Percentiles rank a stretch among this genome's conserved stretches.
Evolutionary conservation across 2,797 vertebrate species (phyloP).

Genomic region (Enoplosus armatus): DNA sequence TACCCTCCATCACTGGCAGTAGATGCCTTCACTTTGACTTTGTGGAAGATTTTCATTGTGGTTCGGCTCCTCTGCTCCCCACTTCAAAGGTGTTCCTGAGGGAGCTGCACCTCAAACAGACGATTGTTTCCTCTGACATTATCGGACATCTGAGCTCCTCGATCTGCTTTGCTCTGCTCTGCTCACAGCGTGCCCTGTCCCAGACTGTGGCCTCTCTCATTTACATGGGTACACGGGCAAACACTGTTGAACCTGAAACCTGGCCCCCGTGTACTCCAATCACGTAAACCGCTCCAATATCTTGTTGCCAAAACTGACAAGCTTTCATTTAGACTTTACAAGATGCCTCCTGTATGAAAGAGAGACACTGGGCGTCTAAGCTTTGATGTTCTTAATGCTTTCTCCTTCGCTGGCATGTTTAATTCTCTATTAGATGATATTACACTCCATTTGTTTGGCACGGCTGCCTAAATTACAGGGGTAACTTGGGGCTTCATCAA

Average conservation of each 20-base stretch:
- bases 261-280: slow-evolving; percentile 51
- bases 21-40: slow-evolving; percentile 45
- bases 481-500: slow-evolving; percentile 59
- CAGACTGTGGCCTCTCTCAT: slow-evolving; percentile 73
- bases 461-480: slow-evolving; percentile 61
- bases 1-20: slow-evolving; percentile 14
- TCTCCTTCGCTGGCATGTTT: slow-evolving; percentile 70
- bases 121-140: slow-evolving; percentile 78
- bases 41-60: slow-evolving; percentile 52
- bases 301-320: slow-evolving; percentile 77
- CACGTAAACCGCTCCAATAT: slow-evolving; percentile 66
- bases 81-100: slow-evolving; percentile 75
- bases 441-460: slow-evolving; percentile 59
- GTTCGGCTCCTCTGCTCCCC: slow-evolving; percentile 40
- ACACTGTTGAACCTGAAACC: slow-evolving; percentile 73
- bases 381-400: slow-evolving; percentile 79
- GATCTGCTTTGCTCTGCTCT: slow-evolving; percentile 30
- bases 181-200: slow-evolving; percentile 39
- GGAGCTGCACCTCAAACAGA: slow-evolving; percentile 66
- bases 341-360: slow-evolving; percentile 73
- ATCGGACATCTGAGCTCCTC: slow-evolving; percentile 80
- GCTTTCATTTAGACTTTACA: slow-evolving; percentile 75
- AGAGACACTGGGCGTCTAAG: slow-evolving; percentile 34
- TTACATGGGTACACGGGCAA: slow-evolving; percentile 68
- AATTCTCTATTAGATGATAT: slow-evolving; percentile 66